A percentile compares a stretch with the other conserved stretches of the same genome.
Conservation (phyloP, 30 jellyfish, hydroid and myxozoan genomes). For the Sanderia malayensis region DNA sequence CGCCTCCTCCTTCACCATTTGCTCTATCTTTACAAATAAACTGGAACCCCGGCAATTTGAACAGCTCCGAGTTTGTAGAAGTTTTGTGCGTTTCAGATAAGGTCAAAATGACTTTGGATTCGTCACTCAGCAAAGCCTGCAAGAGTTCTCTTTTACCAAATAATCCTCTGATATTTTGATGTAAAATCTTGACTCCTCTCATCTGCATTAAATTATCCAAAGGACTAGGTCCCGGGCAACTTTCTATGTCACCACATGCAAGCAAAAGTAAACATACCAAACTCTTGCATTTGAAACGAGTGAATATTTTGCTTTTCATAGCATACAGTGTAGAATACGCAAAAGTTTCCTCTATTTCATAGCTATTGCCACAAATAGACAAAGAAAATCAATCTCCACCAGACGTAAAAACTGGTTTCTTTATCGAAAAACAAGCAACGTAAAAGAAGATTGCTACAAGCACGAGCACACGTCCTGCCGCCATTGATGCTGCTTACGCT, state of each 20-base stretch:
- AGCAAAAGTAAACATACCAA: constrained; percentile 16
- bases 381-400: constrained; percentile 6
- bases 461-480: constrained; percentile 20
- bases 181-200: constrained; percentile 1
- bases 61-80: not conserved
- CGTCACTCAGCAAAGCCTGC: not conserved
- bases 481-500: too few relatives aligned
- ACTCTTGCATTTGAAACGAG: constrained; percentile 23
- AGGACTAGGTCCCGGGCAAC: constrained; percentile 22
- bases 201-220: constrained; percentile 12
- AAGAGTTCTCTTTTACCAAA: not conserved
- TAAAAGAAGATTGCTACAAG: constrained; percentile 10
- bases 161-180: constrained; percentile 15
- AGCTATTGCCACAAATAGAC: constrained; percentile 5
- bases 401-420: constrained; percentile 23
- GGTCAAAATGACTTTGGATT: not conserved
- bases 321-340: constrained; percentile 14
- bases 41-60: constrained; percentile 5
- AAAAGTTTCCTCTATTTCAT: constrained; percentile 8
- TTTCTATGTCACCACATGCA: constrained; percentile 10
- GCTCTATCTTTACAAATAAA: constrained; percentile 5
- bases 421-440: constrained; percentile 6
- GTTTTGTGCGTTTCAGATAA: constrained; percentile 22
- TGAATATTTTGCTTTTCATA: constrained; percentile 6
- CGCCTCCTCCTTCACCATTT: constrained; percentile 27